A percentile compares a stretch with the other conserved stretches of the same genome.
These are phyloP conservation scores for Brachypteracias leptosomus DNA, from an alignment of 2,113 vertebrate species.

Conservation along the genomic window DNA sequence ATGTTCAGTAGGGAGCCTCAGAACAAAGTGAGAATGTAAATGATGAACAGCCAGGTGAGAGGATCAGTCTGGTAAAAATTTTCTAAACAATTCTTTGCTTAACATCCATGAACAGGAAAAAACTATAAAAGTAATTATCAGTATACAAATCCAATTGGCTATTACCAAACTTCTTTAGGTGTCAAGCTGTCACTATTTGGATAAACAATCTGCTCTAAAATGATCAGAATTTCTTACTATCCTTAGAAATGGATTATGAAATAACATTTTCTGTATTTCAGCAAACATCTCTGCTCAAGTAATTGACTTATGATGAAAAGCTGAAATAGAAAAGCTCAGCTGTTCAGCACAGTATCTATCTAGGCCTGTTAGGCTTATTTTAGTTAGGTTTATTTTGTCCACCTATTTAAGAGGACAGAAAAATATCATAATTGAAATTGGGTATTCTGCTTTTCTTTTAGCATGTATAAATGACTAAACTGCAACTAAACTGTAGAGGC, in stretches of 20 bases:
- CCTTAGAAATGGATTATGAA: not conserved
- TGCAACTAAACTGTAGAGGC: not conserved
- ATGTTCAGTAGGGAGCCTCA: not conserved
- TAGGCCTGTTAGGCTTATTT: not conserved
- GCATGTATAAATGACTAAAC: not conserved
- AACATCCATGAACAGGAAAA: not conserved
- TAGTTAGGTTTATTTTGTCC: not conserved
- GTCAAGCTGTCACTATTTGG: not conserved
- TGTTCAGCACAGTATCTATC: not conserved
- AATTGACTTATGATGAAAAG: not conserved
- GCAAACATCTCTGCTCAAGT: not conserved
- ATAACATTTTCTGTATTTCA: not conserved
- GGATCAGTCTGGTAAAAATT: not conserved
- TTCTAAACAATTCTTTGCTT: not conserved
- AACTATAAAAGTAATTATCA: not conserved
- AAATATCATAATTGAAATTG: not conserved
- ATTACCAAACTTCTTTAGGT: not conserved
- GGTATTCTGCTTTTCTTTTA: not conserved
- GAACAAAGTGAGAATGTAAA: not conserved
- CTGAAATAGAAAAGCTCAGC: not conserved
- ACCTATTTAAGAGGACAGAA: not conserved
- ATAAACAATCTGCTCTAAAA: not conserved
- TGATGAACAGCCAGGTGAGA: accelerated
- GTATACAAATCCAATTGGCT: not conserved
- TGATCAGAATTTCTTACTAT: not conserved